Base-by-base conservation (phyloP, 2,113 vertebrate genomes). In the Platysteira castanea region DNA sequence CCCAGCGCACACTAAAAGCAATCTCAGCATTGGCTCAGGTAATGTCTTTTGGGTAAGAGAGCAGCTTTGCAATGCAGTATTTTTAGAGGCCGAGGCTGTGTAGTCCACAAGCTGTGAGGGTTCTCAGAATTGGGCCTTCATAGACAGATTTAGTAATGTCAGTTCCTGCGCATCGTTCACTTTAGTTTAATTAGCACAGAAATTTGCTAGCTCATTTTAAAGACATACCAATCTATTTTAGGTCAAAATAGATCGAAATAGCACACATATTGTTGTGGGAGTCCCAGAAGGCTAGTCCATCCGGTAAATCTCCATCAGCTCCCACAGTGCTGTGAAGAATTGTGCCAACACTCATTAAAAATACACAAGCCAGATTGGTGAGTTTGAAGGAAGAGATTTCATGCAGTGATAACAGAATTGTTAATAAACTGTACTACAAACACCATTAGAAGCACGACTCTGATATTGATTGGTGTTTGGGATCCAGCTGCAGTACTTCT, bases 301-400 rank as follows among this genome's bases (percentile, higher is more conserved):
- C 94, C 17, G 1, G 74, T 82, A 91, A 91, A 85, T 61, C 70
- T 87, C 64, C 87, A 80, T 80, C 84, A 87, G 71, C 77, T 85
- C 74, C 89, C 1, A 3, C 56, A 73, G 70, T 46, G 73, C 42
- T 65, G 42, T 27, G 61, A 59, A 79, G 84, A 87, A 61, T 11
- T 85, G 59, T 95, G 95, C 93, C 89, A 95, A 54, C 27, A 37
- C 57, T 50, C 91, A 96, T 95, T 95, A 95, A 94, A 94, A 93
- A 96, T 83, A 89, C 87, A 89, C 77, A 42, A 79, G 75, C 15
- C 74, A 85, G 87, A 65, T 0, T 75, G 61, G 68, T 44, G 41
- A 61, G 57, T 71, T 49, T 81, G 84, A 93, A 90, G 90, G 74
- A 87, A 91, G 84, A 80, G 87, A 96, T 91, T 63, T 94, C 33